These are phyloP conservation scores for Sparidentex hasta DNA, from an alignment of 2,797 vertebrate genomes.

Conservation along the genomic window DNA sequence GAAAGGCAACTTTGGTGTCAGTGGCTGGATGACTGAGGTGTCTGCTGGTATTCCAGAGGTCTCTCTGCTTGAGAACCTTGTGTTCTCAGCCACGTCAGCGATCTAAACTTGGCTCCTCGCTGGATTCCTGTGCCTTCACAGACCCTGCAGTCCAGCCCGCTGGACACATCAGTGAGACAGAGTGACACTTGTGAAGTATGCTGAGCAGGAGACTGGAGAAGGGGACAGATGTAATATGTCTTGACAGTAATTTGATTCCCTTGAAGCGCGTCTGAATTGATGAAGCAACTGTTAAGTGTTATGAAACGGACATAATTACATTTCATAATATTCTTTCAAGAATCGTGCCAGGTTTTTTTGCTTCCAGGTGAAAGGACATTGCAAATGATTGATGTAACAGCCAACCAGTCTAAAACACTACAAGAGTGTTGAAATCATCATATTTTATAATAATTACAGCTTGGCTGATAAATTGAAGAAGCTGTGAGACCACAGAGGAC, in stretches of 20 bases:
- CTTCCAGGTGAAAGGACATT: neutral
- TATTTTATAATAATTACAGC: neutral
- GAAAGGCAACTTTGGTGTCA: conserved; percentile 35
- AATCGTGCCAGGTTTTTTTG: conserved; percentile 6
- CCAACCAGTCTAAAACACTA: neutral
- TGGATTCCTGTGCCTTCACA: conserved; percentile 71
- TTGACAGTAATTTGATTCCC: conserved; percentile 57
- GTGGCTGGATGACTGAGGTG: conserved; percentile 42
- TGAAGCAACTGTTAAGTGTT: conserved; percentile 37
- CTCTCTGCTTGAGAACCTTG: conserved; percentile 52
- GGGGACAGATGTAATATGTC: conserved; percentile 58
- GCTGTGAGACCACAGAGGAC: neutral
- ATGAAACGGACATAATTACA: conserved; percentile 31
- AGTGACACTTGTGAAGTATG: conserved; percentile 64
- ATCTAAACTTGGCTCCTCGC: conserved; percentile 76
- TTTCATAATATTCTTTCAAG: conserved; percentile 21
- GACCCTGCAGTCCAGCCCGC: conserved; percentile 9
- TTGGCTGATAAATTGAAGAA: neutral
- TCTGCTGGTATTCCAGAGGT: conserved; percentile 61
- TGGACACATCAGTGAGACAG: conserved; percentile 41
- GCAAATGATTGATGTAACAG: neutral
- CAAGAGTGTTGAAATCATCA: neutral
- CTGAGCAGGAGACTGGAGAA: conserved; percentile 27
- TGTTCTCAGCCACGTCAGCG: conserved; percentile 66
- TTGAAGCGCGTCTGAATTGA: conserved; percentile 36